These are phyloP conservation scores for Erpetoichthys calabaricus DNA, from an alignment of 2,797 vertebrate genomes.

Conservation along the genomic window DNA sequence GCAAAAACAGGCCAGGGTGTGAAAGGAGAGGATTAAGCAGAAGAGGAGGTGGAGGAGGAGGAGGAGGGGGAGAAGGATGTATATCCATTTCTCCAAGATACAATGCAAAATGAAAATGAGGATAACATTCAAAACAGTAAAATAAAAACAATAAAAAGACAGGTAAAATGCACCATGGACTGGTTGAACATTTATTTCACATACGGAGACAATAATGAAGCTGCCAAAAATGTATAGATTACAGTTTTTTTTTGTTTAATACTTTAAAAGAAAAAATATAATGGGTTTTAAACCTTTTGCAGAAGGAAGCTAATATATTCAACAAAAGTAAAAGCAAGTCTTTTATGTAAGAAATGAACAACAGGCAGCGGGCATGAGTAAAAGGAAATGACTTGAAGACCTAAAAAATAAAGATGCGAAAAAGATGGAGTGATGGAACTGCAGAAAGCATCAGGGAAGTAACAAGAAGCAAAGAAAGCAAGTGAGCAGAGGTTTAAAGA, in stretches of 20 bases:
- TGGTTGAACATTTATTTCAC: constrained; percentile 12
- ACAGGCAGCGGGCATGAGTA: constrained; percentile 15
- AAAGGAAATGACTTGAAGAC: constrained; percentile 30
- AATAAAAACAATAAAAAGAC: neutral
- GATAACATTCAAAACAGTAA: neutral
- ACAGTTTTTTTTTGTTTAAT: constrained; percentile 33
- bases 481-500: no score
- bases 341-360: constrained; percentile 43
- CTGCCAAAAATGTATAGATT: constrained; percentile 50
- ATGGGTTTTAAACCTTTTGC: no score
- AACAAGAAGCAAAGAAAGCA: no score
- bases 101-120: neutral
- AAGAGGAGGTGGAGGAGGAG: constrained; percentile 11
- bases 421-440: constrained; percentile 1
- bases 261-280: constrained; percentile 38
- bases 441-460: neutral
- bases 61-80: constrained; percentile 19
- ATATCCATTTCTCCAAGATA: constrained; percentile 26
- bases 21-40: constrained; percentile 10
- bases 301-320: neutral
- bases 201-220: constrained; percentile 25
- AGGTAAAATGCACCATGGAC: neutral
- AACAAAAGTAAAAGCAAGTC: constrained; percentile 32
- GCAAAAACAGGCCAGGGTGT: neutral
- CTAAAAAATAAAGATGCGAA: constrained; percentile 12